A percentile compares a stretch with the other conserved stretches of the same genome.
These are phyloP conservation scores for Cephus pygmeus DNA, from an alignment of 2,888 invertebrate genomes.

Conservation along the genomic window DNA sequence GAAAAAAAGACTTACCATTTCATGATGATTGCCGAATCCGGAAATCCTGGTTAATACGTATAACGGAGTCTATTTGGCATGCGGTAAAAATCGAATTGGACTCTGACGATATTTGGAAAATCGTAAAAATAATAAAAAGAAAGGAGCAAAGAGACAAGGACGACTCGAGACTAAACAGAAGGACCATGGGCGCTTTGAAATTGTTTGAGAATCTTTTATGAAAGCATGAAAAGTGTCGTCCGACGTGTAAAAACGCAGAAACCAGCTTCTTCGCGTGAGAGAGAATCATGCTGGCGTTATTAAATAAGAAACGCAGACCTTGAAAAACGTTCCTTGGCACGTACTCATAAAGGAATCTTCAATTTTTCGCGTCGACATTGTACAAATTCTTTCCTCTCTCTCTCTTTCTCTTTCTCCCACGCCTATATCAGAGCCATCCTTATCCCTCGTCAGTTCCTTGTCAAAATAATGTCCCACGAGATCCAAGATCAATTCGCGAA, in stretches of 20 bases:
- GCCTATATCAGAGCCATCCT: background rate
- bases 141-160: background rate
- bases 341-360: background rate
- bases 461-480: constrained; percentile 8
- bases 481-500: background rate
- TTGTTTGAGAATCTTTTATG: background rate
- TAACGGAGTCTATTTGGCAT: background rate
- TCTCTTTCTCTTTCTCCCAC: too few species aligned
- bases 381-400: background rate
- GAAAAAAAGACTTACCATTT: background rate
- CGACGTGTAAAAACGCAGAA: background rate
- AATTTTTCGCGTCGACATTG: background rate
- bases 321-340: background rate
- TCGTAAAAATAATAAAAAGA: background rate
- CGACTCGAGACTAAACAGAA: background rate
- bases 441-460: background rate
- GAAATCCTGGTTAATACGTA: background rate
- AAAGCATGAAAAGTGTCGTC: background rate
- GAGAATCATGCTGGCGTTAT: background rate
- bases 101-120: background rate
- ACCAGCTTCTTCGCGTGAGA: background rate
- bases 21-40: background rate
- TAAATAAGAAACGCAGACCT: background rate
- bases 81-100: background rate
- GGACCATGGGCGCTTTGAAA: background rate